phyloP scores from a whole-genome alignment of 2,797 vertebrate genomes.

The Ptychadena robeensis region DNA sequence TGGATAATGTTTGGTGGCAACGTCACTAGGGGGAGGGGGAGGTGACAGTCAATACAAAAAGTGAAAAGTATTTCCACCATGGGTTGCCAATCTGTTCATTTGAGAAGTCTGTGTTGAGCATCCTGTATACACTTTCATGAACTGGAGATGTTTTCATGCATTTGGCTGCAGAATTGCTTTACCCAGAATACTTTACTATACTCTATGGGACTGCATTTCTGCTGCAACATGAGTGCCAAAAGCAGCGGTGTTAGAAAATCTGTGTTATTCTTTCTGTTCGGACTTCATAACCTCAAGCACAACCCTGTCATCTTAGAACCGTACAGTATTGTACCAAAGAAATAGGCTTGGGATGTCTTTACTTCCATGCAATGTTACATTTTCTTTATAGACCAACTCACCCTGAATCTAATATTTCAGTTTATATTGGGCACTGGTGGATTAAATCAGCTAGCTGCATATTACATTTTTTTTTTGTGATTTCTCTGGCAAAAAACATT shows the following conservation, averaged over 20 bases:
- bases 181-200: not conserved
- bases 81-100: not conserved
- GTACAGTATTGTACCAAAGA: conserved; percentile 52
- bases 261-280: not conserved
- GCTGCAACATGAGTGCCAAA: conserved; percentile 34
- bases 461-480: not conserved
- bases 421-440: not conserved
- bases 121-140: not conserved
- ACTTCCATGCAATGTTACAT: conserved; percentile 7
- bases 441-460: not conserved
- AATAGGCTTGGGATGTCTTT: conserved; percentile 17
- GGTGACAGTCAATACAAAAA: not conserved
- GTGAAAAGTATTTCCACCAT: not conserved
- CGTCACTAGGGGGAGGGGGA: not conserved
- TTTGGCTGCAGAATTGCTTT: not conserved
- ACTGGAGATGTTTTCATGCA: not conserved
- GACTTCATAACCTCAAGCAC: not conserved
- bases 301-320: not conserved
- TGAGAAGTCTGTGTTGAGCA: not conserved
- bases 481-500: too few species aligned
- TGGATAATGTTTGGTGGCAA: conserved; percentile 7
- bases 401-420: not conserved
- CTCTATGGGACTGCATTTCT: conserved; percentile 1
- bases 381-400: not conserved
- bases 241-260: not conserved